A percentile compares a stretch with the other conserved stretches of the same genome.
phyloP scores from a whole-genome alignment of 2,888 invertebrate species.

The Papilio protenor region DNA sequence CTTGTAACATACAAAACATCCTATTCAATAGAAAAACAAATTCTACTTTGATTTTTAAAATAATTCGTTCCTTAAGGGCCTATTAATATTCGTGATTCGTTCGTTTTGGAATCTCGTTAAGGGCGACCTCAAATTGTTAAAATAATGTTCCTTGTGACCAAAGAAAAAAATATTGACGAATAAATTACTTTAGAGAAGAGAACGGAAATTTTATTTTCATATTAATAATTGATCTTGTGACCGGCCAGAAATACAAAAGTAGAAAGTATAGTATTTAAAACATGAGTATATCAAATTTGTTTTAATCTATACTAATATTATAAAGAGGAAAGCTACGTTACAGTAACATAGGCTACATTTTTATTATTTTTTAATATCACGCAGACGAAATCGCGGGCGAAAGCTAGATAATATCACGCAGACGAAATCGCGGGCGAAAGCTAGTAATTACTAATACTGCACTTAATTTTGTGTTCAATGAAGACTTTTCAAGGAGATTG shows the following conservation, averaged over 20 bases:
- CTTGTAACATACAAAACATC: not conserved
- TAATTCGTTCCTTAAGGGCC: slow-evolving; percentile 1
- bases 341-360: too few species aligned
- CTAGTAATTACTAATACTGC: not conserved
- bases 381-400: too few species aligned
- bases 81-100: slow-evolving; percentile 29
- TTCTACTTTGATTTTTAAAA: slow-evolving; percentile 3
- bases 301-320: too few species aligned
- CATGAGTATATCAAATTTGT: too few species aligned
- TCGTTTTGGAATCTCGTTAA: slow-evolving; percentile 28
- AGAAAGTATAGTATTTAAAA: too few species aligned
- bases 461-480: not conserved
- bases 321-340: too few species aligned
- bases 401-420: too few species aligned
- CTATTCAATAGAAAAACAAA: not conserved
- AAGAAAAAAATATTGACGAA: slow-evolving; percentile 1
- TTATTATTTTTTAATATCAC: too few species aligned
- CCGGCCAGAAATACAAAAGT: not conserved
- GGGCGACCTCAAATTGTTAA: slow-evolving; percentile 17
- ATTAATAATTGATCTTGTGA: not conserved
- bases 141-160: slow-evolving; percentile 17
- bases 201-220: not conserved
- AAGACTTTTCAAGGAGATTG: not conserved
- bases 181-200: not conserved
- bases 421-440: too few species aligned